These are phyloP conservation scores for Agelas oroides DNA, from an alignment of 37 sponge, comb jelly and placozoan genomes.

Conservation along the genomic window DNA sequence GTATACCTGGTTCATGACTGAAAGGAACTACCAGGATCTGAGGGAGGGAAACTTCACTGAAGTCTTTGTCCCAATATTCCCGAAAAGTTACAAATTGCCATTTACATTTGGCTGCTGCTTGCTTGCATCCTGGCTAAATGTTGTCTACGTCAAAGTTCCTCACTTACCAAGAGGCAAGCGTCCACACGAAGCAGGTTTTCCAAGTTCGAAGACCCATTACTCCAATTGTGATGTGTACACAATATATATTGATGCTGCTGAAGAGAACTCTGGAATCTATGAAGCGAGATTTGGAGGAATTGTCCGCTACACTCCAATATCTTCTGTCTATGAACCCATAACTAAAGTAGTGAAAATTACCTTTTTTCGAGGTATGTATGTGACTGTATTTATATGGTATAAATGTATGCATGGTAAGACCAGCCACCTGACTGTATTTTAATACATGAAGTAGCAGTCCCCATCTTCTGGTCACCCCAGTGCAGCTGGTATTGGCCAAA, in stretches of 20 bases:
- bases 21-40: slow-evolving; percentile 36
- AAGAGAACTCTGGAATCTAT: background rate
- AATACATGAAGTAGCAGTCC: too few species aligned
- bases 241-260: background rate
- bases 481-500: too few species aligned
- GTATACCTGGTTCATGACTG: slow-evolving; percentile 38
- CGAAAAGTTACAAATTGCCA: background rate
- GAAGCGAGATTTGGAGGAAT: too few species aligned
- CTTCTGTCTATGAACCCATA: background rate
- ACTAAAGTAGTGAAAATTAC: background rate
- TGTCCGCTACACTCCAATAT: background rate
- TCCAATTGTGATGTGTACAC: background rate
- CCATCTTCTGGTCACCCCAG: too few species aligned
- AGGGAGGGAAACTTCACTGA: slow-evolving; percentile 12
- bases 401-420: background rate
- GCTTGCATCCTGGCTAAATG: background rate
- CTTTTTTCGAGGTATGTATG: background rate
- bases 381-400: background rate
- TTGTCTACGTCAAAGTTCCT: too few species aligned
- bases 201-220: too few species aligned
- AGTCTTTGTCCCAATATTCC: slow-evolving; percentile 24
- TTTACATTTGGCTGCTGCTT: background rate
- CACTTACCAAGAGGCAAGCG: too few species aligned
- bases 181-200: too few species aligned
- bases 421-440: too few species aligned